Evolutionary conservation across 2,797 vertebrate genomes (phyloP).

Genomic region (Pagetopsis macropterus): DNA sequence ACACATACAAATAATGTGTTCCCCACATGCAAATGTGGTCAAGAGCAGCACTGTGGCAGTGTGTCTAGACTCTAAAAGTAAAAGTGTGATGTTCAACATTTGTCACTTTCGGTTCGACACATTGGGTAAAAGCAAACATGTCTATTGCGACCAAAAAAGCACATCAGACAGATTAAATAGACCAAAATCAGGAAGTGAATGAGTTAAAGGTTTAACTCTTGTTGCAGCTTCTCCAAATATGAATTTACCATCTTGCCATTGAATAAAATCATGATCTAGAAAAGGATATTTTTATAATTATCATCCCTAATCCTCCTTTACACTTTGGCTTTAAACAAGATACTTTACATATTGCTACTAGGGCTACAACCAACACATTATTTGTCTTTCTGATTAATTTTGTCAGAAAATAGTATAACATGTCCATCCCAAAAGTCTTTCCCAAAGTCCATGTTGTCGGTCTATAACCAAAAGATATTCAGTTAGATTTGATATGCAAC

Average conservation of each 20-base stretch:
- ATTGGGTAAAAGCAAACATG: neutral
- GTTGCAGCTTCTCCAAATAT: neutral
- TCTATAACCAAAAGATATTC: too few relatives aligned
- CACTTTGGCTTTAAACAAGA: neutral
- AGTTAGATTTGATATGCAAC: too few relatives aligned
- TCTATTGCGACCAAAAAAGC: neutral
- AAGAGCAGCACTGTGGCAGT: neutral
- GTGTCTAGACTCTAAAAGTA: neutral
- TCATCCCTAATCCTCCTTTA: neutral
- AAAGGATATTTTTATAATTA: neutral
- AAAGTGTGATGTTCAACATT: neutral
- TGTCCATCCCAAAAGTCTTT: too few relatives aligned
- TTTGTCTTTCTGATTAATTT: too few relatives aligned
- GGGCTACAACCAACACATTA: too few relatives aligned
- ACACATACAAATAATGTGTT: neutral
- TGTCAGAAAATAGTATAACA: too few relatives aligned
- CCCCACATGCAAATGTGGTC: neutral
- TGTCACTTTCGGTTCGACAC: neutral
- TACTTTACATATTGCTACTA: neutral
- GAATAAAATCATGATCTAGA: neutral
- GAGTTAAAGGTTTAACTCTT: neutral
- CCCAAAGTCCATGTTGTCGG: too few relatives aligned
- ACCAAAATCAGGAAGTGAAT: neutral
- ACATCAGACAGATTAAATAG: neutral
- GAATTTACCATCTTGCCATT: neutral